phyloP scores from a whole-genome alignment of 2,888 invertebrate genomes.

The Drosophila phalerata region DNA sequence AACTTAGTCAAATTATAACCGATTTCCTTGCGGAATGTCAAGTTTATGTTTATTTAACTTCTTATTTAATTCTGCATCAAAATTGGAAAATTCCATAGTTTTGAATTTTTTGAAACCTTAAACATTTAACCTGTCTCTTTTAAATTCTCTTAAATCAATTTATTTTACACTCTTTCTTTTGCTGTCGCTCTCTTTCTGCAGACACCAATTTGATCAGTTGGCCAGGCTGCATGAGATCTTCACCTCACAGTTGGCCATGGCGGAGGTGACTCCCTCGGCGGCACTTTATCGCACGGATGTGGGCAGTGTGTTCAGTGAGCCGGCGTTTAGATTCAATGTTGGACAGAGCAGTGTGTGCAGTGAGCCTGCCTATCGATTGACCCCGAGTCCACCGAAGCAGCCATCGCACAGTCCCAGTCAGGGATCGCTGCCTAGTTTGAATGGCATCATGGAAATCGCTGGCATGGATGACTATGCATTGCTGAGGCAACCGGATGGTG shows the following conservation, averaged over 20 bases:
- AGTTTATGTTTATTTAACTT: too few relatives aligned
- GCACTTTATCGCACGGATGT: conserved; percentile 87
- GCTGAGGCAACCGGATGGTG: conserved; percentile 95
- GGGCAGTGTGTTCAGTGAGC: conserved; percentile 85
- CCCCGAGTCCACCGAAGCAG: conserved; percentile 85
- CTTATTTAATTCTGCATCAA: too few relatives aligned
- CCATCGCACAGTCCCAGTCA: conserved; percentile 85
- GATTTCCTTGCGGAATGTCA: too few relatives aligned
- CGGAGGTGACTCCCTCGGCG: conserved; percentile 88
- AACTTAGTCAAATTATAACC: too few relatives aligned
- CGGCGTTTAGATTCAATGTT: conserved; percentile 85
- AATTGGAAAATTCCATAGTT: too few relatives aligned
- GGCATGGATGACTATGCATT: conserved; percentile 89
- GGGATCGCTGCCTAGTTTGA: conserved; percentile 87
- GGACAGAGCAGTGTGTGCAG: conserved; percentile 93
- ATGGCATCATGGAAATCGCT: conserved; percentile 88
- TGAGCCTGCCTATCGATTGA: conserved; percentile 91
- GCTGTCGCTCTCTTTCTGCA: conserved; percentile 28
- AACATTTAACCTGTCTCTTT: too few relatives aligned
- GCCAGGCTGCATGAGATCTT: conserved; percentile 93
- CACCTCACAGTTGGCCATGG: conserved; percentile 91
- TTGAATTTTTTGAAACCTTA: too few relatives aligned
- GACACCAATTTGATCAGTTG: conserved; percentile 91
- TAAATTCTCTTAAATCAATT: background rate
- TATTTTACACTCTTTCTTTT: background rate